Evolutionary conservation across 2,888 invertebrate genomes (phyloP), one percentile per base, ranked within the genome.

Genomic region (Acleris holmiana): DNA sequence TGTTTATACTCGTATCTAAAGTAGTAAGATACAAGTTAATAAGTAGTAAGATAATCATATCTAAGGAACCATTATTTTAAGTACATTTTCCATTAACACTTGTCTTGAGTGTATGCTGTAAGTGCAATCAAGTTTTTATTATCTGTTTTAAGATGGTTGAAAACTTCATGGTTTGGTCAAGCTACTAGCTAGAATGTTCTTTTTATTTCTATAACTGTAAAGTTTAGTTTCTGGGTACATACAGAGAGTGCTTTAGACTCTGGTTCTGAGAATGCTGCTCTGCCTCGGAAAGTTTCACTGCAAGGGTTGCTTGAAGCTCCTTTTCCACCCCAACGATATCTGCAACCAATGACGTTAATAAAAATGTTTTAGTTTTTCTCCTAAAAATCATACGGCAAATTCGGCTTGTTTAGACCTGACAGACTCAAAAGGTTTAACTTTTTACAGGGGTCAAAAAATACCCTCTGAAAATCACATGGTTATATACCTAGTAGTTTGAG

Each of bases 221-320:
- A 29, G 29, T 29, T 8, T 29, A 29, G 29, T 29, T 35, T 35
- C 13, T 13, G 35, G 15, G 17, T 17, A 83, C 88, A 84, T 81
- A 93, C 93, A 46, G 86, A 80, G 55, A 93, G 86, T 29, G 97
- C 96, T 75, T 93, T 93, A 0, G 97, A 95, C 89, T 98, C 98
- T 0, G 97, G 97, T 84, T 98, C 98, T 0, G 98, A 98, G 81
- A 98, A 97, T 0, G 97, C 94, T 54, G 93, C 91, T n/a, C 93
- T 85, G 21, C 98, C 98, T 4, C 96, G 95, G 82, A 95, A 98
- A 2, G 95, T 97, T 73, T 98, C 97, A 25, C 95, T 94, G 83
- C 98, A 98, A 0, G 97, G 96, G 79, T 96, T 95, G 60, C 91
- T 94, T 19, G 97, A 97, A 4, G 97, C 95, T 1, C 98, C 98